phyloP scores from a whole-genome alignment of 2,113 vertebrate genomes.

The Columba janthina region DNA sequence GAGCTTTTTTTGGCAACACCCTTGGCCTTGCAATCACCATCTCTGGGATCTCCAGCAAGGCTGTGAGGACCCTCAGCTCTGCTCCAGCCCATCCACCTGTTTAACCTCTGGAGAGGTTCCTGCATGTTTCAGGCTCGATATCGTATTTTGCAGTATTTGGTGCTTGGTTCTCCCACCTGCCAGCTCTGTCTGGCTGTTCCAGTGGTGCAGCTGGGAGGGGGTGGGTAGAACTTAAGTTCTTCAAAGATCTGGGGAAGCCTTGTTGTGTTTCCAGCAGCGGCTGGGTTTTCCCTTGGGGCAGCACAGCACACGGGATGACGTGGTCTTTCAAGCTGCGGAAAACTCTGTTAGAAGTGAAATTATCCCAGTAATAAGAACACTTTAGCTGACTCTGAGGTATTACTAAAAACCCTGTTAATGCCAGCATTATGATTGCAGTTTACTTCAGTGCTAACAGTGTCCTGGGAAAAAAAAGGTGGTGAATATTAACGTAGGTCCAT shows the following conservation, averaged over 20 bases:
- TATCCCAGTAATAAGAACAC: too few relatives aligned
- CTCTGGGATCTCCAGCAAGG: rapidly evolving
- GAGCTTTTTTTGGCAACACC: background rate
- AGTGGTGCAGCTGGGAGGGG: too few relatives aligned
- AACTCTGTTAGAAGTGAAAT: background rate
- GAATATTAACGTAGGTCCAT: background rate
- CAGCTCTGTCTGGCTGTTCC: background rate
- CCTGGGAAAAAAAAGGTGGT: too few relatives aligned
- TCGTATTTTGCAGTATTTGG: rapidly evolving
- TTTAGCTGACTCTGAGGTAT: background rate
- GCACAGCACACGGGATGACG: rapidly evolving
- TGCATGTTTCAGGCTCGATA: background rate
- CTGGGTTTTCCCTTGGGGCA: background rate
- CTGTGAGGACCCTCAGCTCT: too few relatives aligned
- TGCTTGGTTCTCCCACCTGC: background rate
- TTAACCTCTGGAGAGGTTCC: background rate
- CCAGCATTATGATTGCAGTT: too few relatives aligned
- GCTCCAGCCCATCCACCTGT: rapidly evolving
- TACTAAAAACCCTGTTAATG: too few relatives aligned
- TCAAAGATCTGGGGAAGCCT: background rate
- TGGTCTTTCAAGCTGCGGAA: background rate
- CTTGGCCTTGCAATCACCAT: background rate
- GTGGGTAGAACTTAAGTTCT: background rate
- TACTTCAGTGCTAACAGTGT: background rate
- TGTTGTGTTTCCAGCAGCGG: background rate